Evolutionary conservation across 2,888 invertebrate species (phyloP).

Genomic region (Metacarcinus magister): DNA sequence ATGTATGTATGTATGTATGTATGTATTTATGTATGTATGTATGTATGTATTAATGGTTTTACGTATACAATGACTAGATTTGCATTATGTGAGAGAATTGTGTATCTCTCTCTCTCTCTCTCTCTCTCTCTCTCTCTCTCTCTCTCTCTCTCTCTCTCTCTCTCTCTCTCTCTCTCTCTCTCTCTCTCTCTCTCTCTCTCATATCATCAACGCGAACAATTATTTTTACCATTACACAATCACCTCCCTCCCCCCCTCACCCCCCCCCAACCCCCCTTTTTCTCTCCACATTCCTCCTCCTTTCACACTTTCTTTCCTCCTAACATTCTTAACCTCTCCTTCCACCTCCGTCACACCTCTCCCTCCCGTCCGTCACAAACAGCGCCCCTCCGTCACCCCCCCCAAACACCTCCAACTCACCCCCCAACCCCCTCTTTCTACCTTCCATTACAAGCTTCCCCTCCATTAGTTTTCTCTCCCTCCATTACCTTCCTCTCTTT

Average conservation of each 20-base stretch:
- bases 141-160: constrained; percentile 31
- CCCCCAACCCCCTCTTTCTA: neutral
- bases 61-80: too few species aligned
- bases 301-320: neutral
- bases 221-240: neutral
- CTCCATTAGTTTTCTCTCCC: neutral
- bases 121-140: constrained; percentile 16
- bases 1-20: neutral
- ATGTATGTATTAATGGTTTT: neutral
- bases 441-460: neutral
- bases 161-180: constrained; percentile 37
- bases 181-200: constrained; percentile 46
- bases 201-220: neutral
- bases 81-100: neutral
- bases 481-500: neutral
- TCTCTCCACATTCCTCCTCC: neutral
- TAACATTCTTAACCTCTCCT: neutral
- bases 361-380: neutral
- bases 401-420: neutral
- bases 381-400: neutral
- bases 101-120: constrained; percentile 54
- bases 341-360: neutral
- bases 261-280: too few species aligned
- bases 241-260: neutral
- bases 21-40: neutral